These are phyloP conservation scores for Montipora efflorescens DNA, from an alignment of 64 coral and sea anemone genomes.

Conservation along the genomic window DNA sequence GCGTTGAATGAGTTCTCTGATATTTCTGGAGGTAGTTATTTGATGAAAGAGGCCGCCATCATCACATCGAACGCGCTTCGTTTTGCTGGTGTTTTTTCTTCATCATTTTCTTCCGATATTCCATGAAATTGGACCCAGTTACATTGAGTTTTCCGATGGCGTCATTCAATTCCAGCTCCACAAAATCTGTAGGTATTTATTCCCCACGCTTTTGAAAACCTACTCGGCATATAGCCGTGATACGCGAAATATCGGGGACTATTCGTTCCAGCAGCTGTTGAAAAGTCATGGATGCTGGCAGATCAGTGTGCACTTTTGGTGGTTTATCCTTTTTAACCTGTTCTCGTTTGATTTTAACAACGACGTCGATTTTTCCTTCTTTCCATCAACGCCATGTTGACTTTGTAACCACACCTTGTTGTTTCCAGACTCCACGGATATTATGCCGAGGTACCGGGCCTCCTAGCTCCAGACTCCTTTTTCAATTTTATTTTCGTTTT, in stretches of 20 bases:
- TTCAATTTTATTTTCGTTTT: too few species aligned
- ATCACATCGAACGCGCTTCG: constrained; percentile 31
- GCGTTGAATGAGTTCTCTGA: constrained; percentile 47
- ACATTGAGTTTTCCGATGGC: constrained; percentile 29
- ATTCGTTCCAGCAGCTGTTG: constrained; percentile 33
- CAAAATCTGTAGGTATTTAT: constrained; percentile 42
- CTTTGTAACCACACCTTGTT: neutral
- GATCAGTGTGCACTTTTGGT: neutral
- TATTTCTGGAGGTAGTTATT: constrained; percentile 41
- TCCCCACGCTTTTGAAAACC: constrained; percentile 37
- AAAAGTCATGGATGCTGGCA: constrained; percentile 49
- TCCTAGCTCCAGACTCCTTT: too few species aligned
- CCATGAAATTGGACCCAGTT: constrained; percentile 40
- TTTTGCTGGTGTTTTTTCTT: constrained; percentile 41
- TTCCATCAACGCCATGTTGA: constrained; percentile 48
- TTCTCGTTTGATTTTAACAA: constrained; percentile 40
- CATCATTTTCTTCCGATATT: constrained; percentile 20
- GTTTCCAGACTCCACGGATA: too few species aligned
- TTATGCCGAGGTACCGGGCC: too few species aligned
- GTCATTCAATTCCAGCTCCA: constrained; percentile 23
- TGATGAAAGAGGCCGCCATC: constrained; percentile 44
- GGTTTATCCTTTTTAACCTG: constrained; percentile 43
- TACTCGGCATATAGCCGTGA: constrained; percentile 9
- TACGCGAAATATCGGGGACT: constrained; percentile 30
- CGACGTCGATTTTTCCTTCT: constrained; percentile 23